A percentile compares a stretch with the other conserved stretches of the same genome.
phyloP scores from a whole-genome alignment of 1,140 invertebrate species.

The Heliconius congener region DNA sequence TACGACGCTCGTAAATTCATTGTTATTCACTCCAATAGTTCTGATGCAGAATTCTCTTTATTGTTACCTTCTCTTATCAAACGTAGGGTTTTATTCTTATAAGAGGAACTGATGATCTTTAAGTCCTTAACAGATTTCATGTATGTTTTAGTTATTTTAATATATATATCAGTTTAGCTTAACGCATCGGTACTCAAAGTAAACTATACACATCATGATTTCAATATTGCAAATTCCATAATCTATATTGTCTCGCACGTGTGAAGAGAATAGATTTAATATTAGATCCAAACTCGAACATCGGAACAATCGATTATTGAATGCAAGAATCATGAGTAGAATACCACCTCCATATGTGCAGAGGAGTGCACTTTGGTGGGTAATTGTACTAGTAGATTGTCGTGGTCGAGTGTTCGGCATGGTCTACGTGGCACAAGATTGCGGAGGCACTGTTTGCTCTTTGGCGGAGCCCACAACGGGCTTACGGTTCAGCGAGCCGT shows the following conservation, averaged over 20 bases:
- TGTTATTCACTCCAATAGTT: constrained; percentile 72
- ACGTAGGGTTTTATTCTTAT: constrained; percentile 36
- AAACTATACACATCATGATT: constrained; percentile 26
- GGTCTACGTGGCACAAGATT: constrained; percentile 79
- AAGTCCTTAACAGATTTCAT: background rate
- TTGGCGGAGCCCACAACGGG: constrained; percentile 74
- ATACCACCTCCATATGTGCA: constrained; percentile 16
- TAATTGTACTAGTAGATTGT: constrained; percentile 72
- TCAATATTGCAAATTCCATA: constrained; percentile 43
- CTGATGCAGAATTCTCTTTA: constrained; percentile 58
- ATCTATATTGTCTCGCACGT: constrained; percentile 39
- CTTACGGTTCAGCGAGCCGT: constrained; percentile 78
- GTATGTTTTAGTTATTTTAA: background rate
- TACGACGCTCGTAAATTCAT: constrained; percentile 71
- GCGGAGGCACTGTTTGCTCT: constrained; percentile 79
- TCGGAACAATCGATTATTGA: constrained; percentile 41
- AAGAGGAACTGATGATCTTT: background rate
- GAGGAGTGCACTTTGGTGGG: constrained; percentile 47
- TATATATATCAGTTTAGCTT: background rate
- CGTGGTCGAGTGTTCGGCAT: constrained; percentile 72
- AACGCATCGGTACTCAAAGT: constrained; percentile 26
- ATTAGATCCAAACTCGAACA: constrained; percentile 39
- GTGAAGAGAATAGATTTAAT: constrained; percentile 37
- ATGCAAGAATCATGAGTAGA: constrained; percentile 34
- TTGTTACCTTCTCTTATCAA: constrained; percentile 40